A percentile compares a stretch with the other conserved stretches of the same genome.
phyloP scores from a whole-genome alignment of 1,140 invertebrate genomes.

The Cotesia typhae region DNA sequence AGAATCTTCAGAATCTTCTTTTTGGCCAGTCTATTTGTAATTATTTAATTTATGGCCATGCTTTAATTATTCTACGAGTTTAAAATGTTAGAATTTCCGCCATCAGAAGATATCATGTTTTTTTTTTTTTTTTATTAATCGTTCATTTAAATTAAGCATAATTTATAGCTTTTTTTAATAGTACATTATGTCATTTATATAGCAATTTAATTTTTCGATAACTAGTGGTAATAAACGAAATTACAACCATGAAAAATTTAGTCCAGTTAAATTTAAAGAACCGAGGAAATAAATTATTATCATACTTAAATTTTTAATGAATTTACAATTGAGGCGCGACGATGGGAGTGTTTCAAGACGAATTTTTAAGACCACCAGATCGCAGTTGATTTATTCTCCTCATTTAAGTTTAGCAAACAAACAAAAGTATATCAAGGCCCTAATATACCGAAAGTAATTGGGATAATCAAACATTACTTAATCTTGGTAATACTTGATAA shows the following conservation, averaged over 20 bases:
- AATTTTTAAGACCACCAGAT: conserved; percentile 55
- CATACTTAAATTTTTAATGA: conserved; percentile 50
- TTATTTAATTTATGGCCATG: not conserved
- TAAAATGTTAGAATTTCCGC: not conserved
- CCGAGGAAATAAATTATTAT: conserved; percentile 40
- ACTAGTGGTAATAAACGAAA: not conserved
- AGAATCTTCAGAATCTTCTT: no score
- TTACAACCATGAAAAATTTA: not conserved
- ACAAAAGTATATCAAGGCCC: conserved; percentile 14
- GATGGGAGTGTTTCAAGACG: conserved; percentile 51
- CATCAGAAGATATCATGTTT: not conserved
- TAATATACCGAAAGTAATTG: not conserved
- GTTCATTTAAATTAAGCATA: not conserved
- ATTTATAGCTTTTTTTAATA: not conserved
- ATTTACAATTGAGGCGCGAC: conserved; percentile 49
- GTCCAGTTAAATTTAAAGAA: not conserved
- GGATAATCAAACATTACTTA: no score
- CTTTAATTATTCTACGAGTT: conserved; percentile 9
- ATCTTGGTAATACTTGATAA: no score
- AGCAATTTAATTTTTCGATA: no score
- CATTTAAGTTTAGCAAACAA: not conserved
- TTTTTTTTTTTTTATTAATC: not conserved
- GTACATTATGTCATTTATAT: no score
- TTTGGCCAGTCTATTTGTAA: not conserved
- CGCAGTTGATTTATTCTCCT: conserved; percentile 47